phyloP scores from a whole-genome alignment of 2,888 invertebrate species.

The Didymodactylos carnosus region DNA sequence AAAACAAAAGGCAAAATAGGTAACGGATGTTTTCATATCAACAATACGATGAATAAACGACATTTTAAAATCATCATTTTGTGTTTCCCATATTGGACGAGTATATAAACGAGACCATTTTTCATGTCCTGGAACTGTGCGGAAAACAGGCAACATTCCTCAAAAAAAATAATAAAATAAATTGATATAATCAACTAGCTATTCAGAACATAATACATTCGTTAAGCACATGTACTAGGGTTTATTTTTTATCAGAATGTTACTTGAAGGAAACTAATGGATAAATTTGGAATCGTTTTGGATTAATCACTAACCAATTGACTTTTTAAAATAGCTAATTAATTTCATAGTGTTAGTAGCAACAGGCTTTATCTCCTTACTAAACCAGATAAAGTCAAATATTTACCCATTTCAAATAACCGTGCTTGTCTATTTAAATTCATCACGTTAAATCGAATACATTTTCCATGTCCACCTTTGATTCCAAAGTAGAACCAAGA shows the following conservation, averaged over 20 bases:
- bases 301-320: too few relatives aligned
- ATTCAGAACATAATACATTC: too few relatives aligned
- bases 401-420: slow-evolving; percentile 71
- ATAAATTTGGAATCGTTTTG: too few relatives aligned
- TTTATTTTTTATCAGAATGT: too few relatives aligned
- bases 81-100: slow-evolving; percentile 54
- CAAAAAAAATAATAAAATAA: too few relatives aligned
- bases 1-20: slow-evolving; percentile 73
- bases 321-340: too few relatives aligned
- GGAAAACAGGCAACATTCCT: slow-evolving; percentile 62
- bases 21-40: slow-evolving; percentile 41
- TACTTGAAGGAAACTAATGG: too few relatives aligned
- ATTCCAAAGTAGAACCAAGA: slow-evolving; percentile 82
- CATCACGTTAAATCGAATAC: slow-evolving; percentile 59
- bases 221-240: too few relatives aligned
- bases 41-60: slow-evolving; percentile 45
- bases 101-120: slow-evolving; percentile 67
- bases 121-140: slow-evolving; percentile 53
- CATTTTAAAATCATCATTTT: slow-evolving; percentile 31
- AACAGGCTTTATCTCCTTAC: too few relatives aligned
- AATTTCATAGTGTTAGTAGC: too few relatives aligned
- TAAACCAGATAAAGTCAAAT: too few relatives aligned
- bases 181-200: too few relatives aligned
- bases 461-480: slow-evolving; percentile 38
- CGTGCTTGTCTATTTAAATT: slow-evolving; percentile 72